Percentiles rank a stretch among this genome's conserved stretches.
phyloP scores from a whole-genome alignment of 2,888 invertebrate species.

The Ferdinandea cuprea region DNA sequence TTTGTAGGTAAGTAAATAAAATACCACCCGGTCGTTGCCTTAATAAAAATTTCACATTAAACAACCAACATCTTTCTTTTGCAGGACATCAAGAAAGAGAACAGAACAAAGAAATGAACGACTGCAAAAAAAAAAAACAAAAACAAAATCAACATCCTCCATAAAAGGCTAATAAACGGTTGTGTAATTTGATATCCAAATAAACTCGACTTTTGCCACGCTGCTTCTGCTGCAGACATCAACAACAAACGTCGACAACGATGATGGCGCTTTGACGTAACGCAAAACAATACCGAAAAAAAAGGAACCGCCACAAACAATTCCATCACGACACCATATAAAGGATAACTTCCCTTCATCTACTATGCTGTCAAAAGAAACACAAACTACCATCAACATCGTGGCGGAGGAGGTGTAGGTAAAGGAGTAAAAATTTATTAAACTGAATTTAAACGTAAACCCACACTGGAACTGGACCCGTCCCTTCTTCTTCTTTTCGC shows the following conservation, averaged over 20 bases:
- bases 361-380: conserved; percentile 11
- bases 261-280: conserved; percentile 40
- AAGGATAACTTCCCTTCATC: conserved; percentile 49
- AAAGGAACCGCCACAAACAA: conserved; percentile 55
- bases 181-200: conserved; percentile 74
- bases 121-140: conserved; percentile 1
- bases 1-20: conserved; percentile 30
- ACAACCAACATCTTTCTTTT: conserved; percentile 24
- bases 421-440: conserved; percentile 12
- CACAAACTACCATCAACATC: not conserved
- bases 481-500: conserved; percentile 44
- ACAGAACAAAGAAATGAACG: conserved; percentile 7
- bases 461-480: no score
- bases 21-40: conserved; percentile 20
- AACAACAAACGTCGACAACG: conserved; percentile 8
- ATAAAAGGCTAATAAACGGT: conserved; percentile 74
- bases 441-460: conserved; percentile 45
- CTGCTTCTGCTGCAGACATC: conserved; percentile 24
- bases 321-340: conserved; percentile 49
- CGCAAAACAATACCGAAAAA: conserved; percentile 54
- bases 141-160: conserved; percentile 35
- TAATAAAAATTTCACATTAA: conserved; percentile 25
- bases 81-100: conserved; percentile 2
- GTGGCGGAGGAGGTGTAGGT: no score
- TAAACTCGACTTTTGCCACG: conserved; percentile 71